Evolutionary conservation across 1,140 invertebrate genomes (phyloP).

Genomic region (Thaumatotibia leucotreta): DNA sequence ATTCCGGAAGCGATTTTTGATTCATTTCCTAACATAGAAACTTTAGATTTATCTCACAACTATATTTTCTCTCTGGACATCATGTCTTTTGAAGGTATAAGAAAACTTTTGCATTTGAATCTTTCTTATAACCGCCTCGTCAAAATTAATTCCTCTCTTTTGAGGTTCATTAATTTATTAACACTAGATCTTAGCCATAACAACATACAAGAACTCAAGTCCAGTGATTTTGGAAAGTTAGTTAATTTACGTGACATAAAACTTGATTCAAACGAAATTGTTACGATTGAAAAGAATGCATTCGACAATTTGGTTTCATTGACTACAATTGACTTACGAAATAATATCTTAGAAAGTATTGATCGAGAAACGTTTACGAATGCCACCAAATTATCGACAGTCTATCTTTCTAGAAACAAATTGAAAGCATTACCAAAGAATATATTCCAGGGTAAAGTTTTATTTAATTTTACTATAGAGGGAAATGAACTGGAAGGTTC

Average conservation of each 20-base stretch:
- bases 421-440: not conserved
- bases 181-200: not conserved
- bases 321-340: not conserved
- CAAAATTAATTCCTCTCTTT: not conserved
- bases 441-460: not conserved
- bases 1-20: slow-evolving; percentile 1
- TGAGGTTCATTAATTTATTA: not conserved
- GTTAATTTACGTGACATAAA: not conserved
- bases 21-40: not conserved
- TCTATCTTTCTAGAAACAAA: not conserved
- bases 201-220: not conserved
- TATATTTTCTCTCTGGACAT: slow-evolving; percentile 1
- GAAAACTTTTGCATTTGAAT: not conserved
- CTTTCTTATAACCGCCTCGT: not conserved
- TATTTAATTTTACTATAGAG: not conserved
- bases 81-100: slow-evolving; percentile 8
- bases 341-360: slow-evolving; percentile 6
- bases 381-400: not conserved
- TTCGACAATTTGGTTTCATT: slow-evolving; percentile 4
- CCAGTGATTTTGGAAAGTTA: not conserved
- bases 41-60: slow-evolving; percentile 3
- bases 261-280: not conserved
- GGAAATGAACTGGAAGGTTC: not conserved
- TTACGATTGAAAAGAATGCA: not conserved
- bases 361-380: not conserved